Evolutionary conservation across 2,888 invertebrate genomes (phyloP).

Genomic region (Lordiphosa fenestrarum): DNA sequence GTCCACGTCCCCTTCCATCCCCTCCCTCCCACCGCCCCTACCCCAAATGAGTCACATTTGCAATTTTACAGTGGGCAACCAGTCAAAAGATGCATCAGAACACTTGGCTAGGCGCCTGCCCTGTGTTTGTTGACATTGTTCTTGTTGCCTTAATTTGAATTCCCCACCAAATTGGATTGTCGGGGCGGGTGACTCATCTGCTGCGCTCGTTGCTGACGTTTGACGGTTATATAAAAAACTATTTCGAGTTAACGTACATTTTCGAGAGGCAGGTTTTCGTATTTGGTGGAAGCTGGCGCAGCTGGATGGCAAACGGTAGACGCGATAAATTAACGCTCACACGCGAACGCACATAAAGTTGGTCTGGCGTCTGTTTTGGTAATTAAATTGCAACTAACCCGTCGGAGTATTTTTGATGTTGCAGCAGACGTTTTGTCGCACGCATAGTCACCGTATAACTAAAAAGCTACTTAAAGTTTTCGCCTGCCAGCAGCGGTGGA

Average conservation of each 20-base stretch:
- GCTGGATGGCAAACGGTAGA: slow-evolving; percentile 9
- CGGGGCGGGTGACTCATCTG: slow-evolving; percentile 27
- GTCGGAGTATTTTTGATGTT: slow-evolving; percentile 30
- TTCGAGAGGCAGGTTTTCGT: slow-evolving; percentile 1
- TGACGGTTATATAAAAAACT: slow-evolving; percentile 9
- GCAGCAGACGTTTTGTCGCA: slow-evolving; percentile 67
- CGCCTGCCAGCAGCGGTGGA: slow-evolving; percentile 27
- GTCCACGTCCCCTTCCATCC: neutral
- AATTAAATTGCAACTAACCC: slow-evolving; percentile 49
- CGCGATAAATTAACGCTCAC: slow-evolving; percentile 13
- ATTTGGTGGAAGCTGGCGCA: slow-evolving; percentile 7
- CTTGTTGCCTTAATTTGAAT: slow-evolving; percentile 30
- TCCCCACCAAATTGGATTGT: slow-evolving; percentile 10
- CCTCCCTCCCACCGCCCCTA: neutral
- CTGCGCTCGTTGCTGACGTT: slow-evolving; percentile 23
- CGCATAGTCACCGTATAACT: slow-evolving; percentile 68
- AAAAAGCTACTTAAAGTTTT: slow-evolving; percentile 62
- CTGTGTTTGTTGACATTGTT: slow-evolving; percentile 66
- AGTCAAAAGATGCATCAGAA: slow-evolving; percentile 67
- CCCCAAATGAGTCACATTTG: slow-evolving; percentile 45
- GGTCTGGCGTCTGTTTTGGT: slow-evolving; percentile 26
- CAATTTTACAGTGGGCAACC: slow-evolving; percentile 42
- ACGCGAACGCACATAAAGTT: slow-evolving; percentile 39
- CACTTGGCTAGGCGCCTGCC: slow-evolving; percentile 71
- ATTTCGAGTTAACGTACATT: slow-evolving; percentile 8